Base-by-base conservation (phyloP, 2,113 vertebrate species). In the Carassius carassius region DNA sequence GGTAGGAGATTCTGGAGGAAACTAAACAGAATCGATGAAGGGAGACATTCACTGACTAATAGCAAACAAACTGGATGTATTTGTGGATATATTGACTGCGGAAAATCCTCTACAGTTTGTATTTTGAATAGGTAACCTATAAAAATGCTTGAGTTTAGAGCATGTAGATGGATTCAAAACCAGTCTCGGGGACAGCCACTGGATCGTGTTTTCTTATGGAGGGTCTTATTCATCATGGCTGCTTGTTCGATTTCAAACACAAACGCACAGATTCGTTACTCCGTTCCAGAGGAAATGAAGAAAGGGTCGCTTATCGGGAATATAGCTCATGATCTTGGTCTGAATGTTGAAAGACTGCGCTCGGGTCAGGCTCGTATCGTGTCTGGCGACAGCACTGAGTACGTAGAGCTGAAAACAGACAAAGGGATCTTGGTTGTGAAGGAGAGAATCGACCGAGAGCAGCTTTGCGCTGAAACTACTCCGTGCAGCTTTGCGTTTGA, bases 401-500 rank as follows among this genome's bases (percentile, higher is more conserved):
- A 94, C 83, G 91, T 94, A 29, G 88, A 89, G 23, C 82, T 92
- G 51, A 87, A 87, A 78, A 79, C 84, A 86, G 88, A 92, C 75
- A 91, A 88, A 85, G 92, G 92, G 67, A 87, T 89, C 77, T 88
- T 95, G 78, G 86, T 93, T 81, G 89, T 93, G 0, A 91, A 83
- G 13, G 91, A 93, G 81, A 91, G 90, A 85, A 94, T 95, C 86
- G 93, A 95, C 49, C 90, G 94, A 63, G 94, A 96, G 74, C 86
- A 92, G 60, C 86, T 95, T 23, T 95, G 94, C 79, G 86, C 88
- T 5, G 89, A 92, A 88, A 91, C 78, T 16, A 56, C 78, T 44
- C 91, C 44, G 0, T 95, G 95, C 79, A 83, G 92, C 10, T 83
- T 96, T 65, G 92, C 72, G n/a, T 93, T 95, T 83, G 93, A 96